Base-by-base conservation (phyloP, 2,888 invertebrate species). In the Dasypolia templi region DNA sequence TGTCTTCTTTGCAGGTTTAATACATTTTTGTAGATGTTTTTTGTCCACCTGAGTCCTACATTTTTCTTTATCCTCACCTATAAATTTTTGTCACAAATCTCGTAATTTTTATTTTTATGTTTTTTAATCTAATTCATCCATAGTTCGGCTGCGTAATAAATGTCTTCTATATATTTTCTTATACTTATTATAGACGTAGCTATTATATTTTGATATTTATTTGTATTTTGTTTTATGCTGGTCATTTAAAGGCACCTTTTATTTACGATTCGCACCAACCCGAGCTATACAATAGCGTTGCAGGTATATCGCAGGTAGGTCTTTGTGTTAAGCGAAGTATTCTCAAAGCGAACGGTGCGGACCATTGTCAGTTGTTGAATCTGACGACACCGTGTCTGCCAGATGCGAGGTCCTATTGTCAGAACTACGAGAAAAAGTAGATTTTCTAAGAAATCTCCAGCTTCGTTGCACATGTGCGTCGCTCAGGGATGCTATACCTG, bases 371-470 rank as follows among this genome's bases (percentile, higher is more conserved):
- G 75, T 65, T 56, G 72, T 79, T 71, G 71, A 81, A 81, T 72
- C 81, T 86, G 94, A 93, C 94, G 95, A 94, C 95, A 91, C 89
- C 77, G 82, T 91, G 95, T 95, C 95, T 95, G 92, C 92, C 95
- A 95, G 95, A 95, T 95, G 93, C 91, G 88, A 82, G 80, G 77
- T 63, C 56, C 88, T 85, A 90, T 94, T 94, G 92, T 94, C 88
- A 83, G 86, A 88, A 77, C 69, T 77, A 76, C 81, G 86, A 89
- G 89, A 90, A 90, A 89, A 91, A 88, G 79, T 77, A 68, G 77
- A 82, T 82, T 87, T 94, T 94, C 94, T 84, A 63, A 90, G 94
- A 95, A 95, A 81, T 82, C 75, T 74, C 51, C 67, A 82, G 86
- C 89, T 92, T 92, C 89, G 91, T 84, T 88, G 90, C 92, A 93